These are phyloP conservation scores for Pseudomugil tenellus DNA, from an alignment of 2,797 vertebrate genomes.

Conservation along the genomic window DNA sequence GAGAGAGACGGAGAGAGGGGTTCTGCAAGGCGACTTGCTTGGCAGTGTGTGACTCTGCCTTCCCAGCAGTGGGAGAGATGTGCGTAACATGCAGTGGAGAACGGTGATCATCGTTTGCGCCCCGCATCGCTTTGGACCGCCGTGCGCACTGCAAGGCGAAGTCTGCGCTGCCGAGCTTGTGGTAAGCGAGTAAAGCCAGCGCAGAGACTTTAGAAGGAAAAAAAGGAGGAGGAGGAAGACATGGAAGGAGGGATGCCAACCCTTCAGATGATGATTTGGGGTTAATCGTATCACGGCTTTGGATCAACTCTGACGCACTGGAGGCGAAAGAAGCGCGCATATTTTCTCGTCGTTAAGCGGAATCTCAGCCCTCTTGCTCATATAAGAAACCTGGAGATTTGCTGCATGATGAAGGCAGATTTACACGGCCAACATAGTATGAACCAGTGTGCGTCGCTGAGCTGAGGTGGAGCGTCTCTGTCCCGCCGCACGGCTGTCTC, in stretches of 20 bases:
- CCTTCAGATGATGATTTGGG: conserved; percentile 49
- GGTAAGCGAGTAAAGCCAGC: conserved; percentile 6
- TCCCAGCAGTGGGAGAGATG: conserved; percentile 70
- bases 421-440: conserved; percentile 53
- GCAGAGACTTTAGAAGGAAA: neutral
- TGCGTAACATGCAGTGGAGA: conserved; percentile 74
- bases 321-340: conserved; percentile 37
- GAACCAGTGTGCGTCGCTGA: conserved; percentile 67
- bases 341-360: conserved; percentile 9
- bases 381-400: conserved; percentile 51
- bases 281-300: conserved; percentile 59
- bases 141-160: conserved; percentile 62
- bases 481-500: conserved; percentile 56
- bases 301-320: conserved; percentile 65
- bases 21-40: conserved; percentile 63
- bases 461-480: conserved; percentile 66
- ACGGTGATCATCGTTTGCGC: conserved; percentile 67
- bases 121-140: conserved; percentile 64
- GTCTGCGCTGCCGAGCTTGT: conserved; percentile 27
- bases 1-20: conserved; percentile 30
- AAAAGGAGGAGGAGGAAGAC: conserved; percentile 12
- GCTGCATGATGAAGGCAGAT: conserved; percentile 23
- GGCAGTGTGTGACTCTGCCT: conserved; percentile 65
- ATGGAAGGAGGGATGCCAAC: conserved; percentile 44
- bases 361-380: conserved; percentile 15